These are phyloP conservation scores for Chiloscyllium punctatum DNA, from an alignment of 2,797 vertebrate species.

Conservation along the genomic window DNA sequence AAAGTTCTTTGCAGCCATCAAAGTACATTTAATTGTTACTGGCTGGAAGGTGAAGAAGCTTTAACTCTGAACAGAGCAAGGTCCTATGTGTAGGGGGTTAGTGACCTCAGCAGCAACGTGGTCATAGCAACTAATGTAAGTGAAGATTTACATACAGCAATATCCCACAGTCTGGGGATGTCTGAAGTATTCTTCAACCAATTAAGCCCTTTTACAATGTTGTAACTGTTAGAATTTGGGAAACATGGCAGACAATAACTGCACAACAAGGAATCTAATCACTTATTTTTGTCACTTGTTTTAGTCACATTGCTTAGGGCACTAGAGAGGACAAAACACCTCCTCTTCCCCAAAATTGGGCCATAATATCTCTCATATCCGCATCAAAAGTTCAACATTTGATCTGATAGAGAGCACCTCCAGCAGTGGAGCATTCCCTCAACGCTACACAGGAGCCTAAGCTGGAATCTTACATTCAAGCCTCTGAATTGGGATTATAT, in stretches of 20 bases:
- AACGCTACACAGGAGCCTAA: background rate
- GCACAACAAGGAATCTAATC: background rate
- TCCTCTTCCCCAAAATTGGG: background rate
- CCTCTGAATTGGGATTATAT: background rate
- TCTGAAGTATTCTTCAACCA: background rate
- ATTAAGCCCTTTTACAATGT: background rate
- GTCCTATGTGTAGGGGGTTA: too few species aligned
- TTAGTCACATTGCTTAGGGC: background rate
- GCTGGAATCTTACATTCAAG: background rate
- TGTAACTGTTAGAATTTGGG: background rate
- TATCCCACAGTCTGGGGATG: background rate
- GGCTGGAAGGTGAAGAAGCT: too few species aligned
- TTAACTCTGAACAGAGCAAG: too few species aligned
- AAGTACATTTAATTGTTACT: background rate
- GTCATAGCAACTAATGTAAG: background rate
- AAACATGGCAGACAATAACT: background rate
- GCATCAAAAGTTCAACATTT: background rate
- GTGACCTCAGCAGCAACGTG: background rate
- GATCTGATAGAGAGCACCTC: background rate
- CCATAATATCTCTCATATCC: background rate
- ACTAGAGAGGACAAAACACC: background rate
- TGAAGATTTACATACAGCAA: background rate
- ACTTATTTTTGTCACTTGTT: background rate
- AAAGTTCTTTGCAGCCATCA: background rate
- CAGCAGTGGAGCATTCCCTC: background rate